Conservation (phyloP, 2,113 vertebrate genomes). For the Anser cygnoides region DNA sequence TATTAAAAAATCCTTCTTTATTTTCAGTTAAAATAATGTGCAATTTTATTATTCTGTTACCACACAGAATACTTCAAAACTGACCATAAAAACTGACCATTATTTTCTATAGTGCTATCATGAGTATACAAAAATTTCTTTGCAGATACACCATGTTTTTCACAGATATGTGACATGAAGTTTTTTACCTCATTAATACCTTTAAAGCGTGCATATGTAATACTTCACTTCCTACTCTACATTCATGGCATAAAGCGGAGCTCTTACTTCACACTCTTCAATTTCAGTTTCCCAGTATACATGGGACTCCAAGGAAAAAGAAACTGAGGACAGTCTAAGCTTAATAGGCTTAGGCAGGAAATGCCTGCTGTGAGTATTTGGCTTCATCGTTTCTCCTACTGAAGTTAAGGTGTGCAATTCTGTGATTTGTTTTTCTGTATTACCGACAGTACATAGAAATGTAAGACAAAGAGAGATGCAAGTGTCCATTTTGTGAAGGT, state of each 20-base stretch:
- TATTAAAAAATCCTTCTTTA: not conserved
- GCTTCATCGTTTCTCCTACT: not conserved
- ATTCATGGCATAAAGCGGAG: not conserved
- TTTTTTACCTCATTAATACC: not conserved
- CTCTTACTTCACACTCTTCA: not conserved
- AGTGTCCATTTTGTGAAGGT: not conserved
- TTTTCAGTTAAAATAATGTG: not conserved
- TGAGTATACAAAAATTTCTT: not conserved
- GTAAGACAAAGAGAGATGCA: not conserved
- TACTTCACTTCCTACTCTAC: not conserved
- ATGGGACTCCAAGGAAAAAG: not conserved
- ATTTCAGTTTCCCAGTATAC: not conserved
- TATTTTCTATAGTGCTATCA: not conserved
- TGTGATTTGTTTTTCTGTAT: not conserved
- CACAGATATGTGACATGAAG: fast-evolving
- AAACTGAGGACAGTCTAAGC: not conserved
- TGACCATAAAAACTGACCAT: not conserved
- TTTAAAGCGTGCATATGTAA: not conserved
- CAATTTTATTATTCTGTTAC: not conserved
- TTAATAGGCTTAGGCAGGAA: not conserved
- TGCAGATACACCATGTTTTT: not conserved
- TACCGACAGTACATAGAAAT: not conserved
- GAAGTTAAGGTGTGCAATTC: not conserved
- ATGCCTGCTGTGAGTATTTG: not conserved
- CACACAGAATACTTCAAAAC: not conserved